phyloP scores from a whole-genome alignment of 2,888 invertebrate species.

The Eupithecia dodoneata region DNA sequence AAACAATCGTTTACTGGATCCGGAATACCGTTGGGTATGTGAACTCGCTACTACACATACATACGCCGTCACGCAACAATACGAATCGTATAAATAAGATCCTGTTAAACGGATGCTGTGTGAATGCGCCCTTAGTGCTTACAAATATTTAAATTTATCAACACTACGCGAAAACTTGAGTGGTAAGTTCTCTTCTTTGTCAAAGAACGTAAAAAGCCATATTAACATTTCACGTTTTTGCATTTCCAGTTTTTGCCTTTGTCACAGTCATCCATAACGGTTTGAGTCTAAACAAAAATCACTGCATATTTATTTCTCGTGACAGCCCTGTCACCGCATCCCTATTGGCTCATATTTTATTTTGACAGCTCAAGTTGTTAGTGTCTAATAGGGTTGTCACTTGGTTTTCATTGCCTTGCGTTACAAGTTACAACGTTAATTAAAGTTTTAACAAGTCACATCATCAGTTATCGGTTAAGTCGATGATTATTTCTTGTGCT shows the following conservation, averaged over 20 bases:
- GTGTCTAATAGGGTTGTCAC: conserved; percentile 62
- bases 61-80: too few relatives aligned
- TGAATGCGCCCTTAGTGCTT: not conserved
- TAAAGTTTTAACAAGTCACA: conserved; percentile 21
- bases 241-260: not conserved
- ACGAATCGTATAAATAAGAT: too few relatives aligned
- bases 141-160: not conserved
- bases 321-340: conserved; percentile 77
- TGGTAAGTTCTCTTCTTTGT: not conserved
- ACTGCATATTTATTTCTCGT: conserved; percentile 70
- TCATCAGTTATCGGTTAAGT: conserved; percentile 11
- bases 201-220: not conserved
- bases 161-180: not conserved
- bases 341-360: conserved; percentile 82
- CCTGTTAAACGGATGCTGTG: too few relatives aligned
- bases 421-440: conserved; percentile 17
- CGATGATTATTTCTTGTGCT: not conserved
- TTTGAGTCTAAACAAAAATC: conserved; percentile 51
- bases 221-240: not conserved
- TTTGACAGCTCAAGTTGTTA: conserved; percentile 73
- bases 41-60: too few relatives aligned
- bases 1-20: too few relatives aligned
- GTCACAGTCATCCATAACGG: not conserved
- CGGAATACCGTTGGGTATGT: too few relatives aligned
- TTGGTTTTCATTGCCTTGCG: conserved; percentile 30